These are phyloP conservation scores for Drosophila setifemur DNA, from an alignment of 1,140 invertebrate species.

Conservation along the genomic window DNA sequence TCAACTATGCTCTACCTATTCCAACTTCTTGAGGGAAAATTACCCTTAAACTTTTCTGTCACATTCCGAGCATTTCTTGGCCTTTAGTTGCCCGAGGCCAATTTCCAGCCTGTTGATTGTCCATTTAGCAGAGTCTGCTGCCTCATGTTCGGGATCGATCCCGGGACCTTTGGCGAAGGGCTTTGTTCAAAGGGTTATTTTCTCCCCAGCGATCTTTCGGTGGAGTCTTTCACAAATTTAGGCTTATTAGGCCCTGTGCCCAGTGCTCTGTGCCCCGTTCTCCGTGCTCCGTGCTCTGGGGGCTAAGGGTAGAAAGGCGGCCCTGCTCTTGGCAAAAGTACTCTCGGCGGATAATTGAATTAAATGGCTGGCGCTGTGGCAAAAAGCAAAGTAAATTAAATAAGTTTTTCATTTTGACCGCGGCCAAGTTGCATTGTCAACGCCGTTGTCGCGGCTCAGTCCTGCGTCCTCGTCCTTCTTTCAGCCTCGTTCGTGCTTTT, in stretches of 20 bases:
- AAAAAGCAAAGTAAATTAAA: constrained; percentile 82
- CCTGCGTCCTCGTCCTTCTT: constrained; percentile 4
- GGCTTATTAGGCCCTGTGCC: constrained; percentile 26
- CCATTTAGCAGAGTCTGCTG: constrained; percentile 47
- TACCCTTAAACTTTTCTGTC: constrained; percentile 63
- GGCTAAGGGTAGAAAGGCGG: constrained; percentile 5
- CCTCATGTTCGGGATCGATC: constrained; percentile 9
- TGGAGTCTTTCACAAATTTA: constrained; percentile 27
- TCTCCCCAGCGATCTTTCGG: constrained; percentile 9
- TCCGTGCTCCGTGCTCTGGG: no score
- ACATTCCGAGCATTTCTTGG: constrained; percentile 59
- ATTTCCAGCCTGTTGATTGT: constrained; percentile 72
- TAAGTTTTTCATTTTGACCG: constrained; percentile 79
- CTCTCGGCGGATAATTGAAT: constrained; percentile 77
- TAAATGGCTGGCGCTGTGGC: constrained; percentile 72
- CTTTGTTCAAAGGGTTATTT: not conserved
- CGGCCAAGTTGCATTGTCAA: constrained; percentile 77
- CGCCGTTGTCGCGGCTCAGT: constrained; percentile 47
- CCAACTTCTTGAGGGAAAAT: constrained; percentile 39
- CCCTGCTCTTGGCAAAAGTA: constrained; percentile 32
- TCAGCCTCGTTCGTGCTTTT: constrained; percentile 57
- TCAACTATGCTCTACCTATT: constrained; percentile 39
- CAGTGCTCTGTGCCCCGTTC: no score
- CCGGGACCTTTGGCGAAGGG: not conserved
- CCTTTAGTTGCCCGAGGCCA: constrained; percentile 17